phyloP scores from a whole-genome alignment of 1,140 invertebrate genomes.

The Eriocheir sinensis region DNA sequence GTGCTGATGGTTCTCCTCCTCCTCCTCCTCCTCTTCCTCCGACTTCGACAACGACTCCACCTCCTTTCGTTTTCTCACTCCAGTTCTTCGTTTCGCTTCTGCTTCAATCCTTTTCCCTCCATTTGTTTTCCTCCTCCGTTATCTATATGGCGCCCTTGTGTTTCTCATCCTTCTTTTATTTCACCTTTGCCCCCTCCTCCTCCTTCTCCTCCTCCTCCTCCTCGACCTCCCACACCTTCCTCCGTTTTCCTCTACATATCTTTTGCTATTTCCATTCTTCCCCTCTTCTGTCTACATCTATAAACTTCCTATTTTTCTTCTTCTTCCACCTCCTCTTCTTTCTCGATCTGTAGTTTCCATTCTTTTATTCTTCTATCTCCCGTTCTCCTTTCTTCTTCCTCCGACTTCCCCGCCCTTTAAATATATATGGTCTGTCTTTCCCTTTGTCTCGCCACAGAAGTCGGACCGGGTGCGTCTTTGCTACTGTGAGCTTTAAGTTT shows the following conservation, averaged over 20 bases:
- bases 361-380: background rate
- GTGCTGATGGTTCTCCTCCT: background rate
- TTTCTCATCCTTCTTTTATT: too few species aligned
- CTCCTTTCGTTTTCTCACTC: too few species aligned
- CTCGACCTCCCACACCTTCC: background rate
- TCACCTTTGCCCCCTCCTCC: too few species aligned
- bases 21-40: background rate
- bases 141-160: too few species aligned
- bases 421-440: background rate
- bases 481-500: background rate
- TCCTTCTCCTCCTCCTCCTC: conserved; percentile 11
- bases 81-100: too few species aligned
- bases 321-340: background rate
- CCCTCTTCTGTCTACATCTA: background rate
- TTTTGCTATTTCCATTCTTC: background rate
- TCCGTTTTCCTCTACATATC: too few species aligned
- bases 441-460: background rate
- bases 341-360: background rate
- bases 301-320: too few species aligned
- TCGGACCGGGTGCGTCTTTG: too few species aligned
- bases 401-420: background rate
- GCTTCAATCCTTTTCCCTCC: too few species aligned
- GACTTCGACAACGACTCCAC: too few species aligned
- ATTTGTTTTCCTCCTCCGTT: too few species aligned
- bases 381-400: background rate